phyloP scores from a whole-genome alignment of 1,140 invertebrate species.

The Diploscapter pachys region DNA sequence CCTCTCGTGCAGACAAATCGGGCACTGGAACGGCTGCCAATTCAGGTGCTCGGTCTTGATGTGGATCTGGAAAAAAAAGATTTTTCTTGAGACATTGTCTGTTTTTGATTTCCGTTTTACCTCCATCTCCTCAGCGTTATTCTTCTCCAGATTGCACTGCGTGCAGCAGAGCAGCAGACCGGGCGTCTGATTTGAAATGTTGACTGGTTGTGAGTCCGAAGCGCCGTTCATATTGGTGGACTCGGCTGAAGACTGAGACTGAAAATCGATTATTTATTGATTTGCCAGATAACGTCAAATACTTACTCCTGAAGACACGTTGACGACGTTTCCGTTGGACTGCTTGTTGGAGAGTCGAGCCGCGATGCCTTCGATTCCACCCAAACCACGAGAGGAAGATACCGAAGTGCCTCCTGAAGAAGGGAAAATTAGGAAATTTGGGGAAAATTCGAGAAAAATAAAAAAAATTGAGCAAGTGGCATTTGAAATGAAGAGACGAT shows the following conservation, averaged over 20 bases:
- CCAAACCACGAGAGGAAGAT: too few relatives aligned
- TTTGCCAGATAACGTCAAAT: not conserved
- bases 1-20: conserved; percentile 43
- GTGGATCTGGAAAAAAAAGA: conserved; percentile 36
- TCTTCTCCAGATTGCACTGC: conserved; percentile 35
- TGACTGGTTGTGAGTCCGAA: conserved; percentile 1
- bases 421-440: too few relatives aligned
- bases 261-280: not conserved
- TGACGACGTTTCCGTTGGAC: conserved; percentile 1
- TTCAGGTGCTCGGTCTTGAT: conserved; percentile 57
- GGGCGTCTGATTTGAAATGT: conserved; percentile 25
- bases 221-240: not conserved
- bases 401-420: too few relatives aligned
- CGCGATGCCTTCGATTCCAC: conserved; percentile 15
- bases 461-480: too few relatives aligned
- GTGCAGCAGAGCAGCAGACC: conserved; percentile 29
- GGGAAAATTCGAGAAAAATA: too few relatives aligned
- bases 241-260: not conserved
- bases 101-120: conserved; percentile 13
- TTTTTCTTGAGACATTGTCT: not conserved
- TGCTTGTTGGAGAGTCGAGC: conserved; percentile 9
- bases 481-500: too few relatives aligned
- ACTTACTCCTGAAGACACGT: not conserved
- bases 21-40: conserved; percentile 56
- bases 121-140: conserved; percentile 37